These are phyloP conservation scores for Thysanoteuthis rhombus DNA, from an alignment of 2,888 invertebrate species.

Conservation along the genomic window DNA sequence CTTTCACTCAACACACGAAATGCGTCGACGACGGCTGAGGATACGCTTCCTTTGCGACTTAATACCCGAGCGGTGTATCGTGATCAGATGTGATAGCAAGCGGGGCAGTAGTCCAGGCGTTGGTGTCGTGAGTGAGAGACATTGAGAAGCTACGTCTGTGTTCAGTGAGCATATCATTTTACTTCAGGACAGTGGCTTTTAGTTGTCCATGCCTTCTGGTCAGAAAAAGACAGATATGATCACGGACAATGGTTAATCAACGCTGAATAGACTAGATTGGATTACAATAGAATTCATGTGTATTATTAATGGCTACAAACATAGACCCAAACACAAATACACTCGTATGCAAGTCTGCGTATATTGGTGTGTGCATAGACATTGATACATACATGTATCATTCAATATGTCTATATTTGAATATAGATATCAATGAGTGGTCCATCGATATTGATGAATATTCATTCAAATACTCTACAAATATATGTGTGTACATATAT, in stretches of 20 bases:
- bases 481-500: no score
- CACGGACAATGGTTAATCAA: slow-evolving; percentile 12
- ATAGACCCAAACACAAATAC: no score
- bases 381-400: no score
- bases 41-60: no score
- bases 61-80: no score
- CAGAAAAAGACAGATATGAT: not conserved
- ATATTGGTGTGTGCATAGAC: no score
- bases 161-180: not conserved
- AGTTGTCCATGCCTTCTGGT: not conserved
- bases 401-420: no score
- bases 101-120: not conserved
- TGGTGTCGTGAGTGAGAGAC: not conserved
- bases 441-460: no score
- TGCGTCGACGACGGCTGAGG: no score
- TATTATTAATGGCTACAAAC: not conserved
- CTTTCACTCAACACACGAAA: not conserved
- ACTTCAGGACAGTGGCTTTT: not conserved
- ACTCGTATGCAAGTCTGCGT: no score
- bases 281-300: not conserved
- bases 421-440: no score
- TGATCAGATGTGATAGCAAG: not conserved
- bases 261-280: not conserved
- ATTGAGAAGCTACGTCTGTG: not conserved
- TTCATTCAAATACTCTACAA: no score